These are phyloP conservation scores for Austrolebias charrua DNA, from an alignment of 2,797 vertebrate species.

Conservation along the genomic window DNA sequence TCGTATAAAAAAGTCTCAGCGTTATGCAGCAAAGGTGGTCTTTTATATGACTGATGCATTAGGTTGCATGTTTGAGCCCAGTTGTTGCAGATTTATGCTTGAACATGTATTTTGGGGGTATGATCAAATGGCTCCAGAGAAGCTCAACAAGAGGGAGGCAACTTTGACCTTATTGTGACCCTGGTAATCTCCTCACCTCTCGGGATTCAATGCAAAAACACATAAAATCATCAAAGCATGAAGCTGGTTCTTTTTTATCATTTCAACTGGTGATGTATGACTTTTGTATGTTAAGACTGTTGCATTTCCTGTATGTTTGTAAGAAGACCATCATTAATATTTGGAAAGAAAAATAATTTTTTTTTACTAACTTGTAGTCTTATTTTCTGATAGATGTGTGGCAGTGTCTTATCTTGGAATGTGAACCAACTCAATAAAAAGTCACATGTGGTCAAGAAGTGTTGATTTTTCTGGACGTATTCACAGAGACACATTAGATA, in stretches of 20 bases:
- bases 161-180: constrained; percentile 64
- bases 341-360: constrained; percentile 50
- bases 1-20: constrained; percentile 1
- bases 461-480: constrained; percentile 44
- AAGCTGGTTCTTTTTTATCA: constrained; percentile 56
- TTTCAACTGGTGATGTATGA: constrained; percentile 57
- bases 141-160: constrained; percentile 34
- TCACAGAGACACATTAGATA: background rate
- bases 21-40: background rate
- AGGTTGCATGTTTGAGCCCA: constrained; percentile 13
- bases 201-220: constrained; percentile 48
- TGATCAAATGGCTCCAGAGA: background rate
- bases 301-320: constrained; percentile 70
- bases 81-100: constrained; percentile 12
- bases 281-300: constrained; percentile 59
- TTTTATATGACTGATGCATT: constrained; percentile 4
- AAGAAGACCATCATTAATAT: constrained; percentile 70
- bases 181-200: constrained; percentile 41
- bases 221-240: constrained; percentile 29
- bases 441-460: constrained; percentile 73
- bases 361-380: constrained; percentile 82
- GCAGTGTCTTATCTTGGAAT: constrained; percentile 74
- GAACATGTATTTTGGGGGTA: constrained; percentile 21
- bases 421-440: constrained; percentile 77
- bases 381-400: constrained; percentile 78